Evolutionary conservation across 2,888 invertebrate species (phyloP), one percentile per base, ranked within the genome.

Genomic region (Tinea pellionella): DNA sequence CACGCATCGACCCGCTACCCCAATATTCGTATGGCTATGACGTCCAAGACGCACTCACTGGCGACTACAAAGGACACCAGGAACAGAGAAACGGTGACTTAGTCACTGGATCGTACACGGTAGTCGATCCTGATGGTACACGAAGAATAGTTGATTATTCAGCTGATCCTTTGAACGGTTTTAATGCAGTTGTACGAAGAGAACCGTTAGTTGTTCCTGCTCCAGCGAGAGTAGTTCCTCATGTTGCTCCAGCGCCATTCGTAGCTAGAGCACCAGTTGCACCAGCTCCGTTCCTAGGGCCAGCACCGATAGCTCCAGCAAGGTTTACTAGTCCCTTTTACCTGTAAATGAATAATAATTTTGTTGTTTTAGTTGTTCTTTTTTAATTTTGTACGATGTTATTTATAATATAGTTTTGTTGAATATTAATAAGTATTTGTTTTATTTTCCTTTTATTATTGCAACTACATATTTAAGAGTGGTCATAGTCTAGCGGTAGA

Each of bases 1-100:
- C 80, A 0, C 74, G 77, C n/a, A 65, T 77, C 1, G 87, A 86
- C 66, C 81, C 84, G 8, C 61, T 78, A 0, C 90, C 90, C 0
- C 89, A 89, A 66, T 90, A 90, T 73, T 86, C 88, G 4, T 90
- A 80, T 73, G 88, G 88, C 2, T 90, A 90, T 67, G 89, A 89
- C 66, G 88, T 90, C 0, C 88, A 89, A 65, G 90, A 90, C 66
- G 73, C 86, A 2, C 77, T 89, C 61, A 90, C 90, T 24, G 90
- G 90, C 18, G 90, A 90, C 77, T 87, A 83, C 73, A 89, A 90
- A 65, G 88, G 87, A 59, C 89, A 89, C 73, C 84, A 86, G 62
- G 90, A 90, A 67, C 77, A 84, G 16, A 80, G 90, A 61, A 87
- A 87, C 65, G 90, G 89, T 0, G 89, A 90, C 69, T 71, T 89